Conservation (phyloP, 2,113 vertebrate species). For the Acrocephalus arundinaceus region DNA sequence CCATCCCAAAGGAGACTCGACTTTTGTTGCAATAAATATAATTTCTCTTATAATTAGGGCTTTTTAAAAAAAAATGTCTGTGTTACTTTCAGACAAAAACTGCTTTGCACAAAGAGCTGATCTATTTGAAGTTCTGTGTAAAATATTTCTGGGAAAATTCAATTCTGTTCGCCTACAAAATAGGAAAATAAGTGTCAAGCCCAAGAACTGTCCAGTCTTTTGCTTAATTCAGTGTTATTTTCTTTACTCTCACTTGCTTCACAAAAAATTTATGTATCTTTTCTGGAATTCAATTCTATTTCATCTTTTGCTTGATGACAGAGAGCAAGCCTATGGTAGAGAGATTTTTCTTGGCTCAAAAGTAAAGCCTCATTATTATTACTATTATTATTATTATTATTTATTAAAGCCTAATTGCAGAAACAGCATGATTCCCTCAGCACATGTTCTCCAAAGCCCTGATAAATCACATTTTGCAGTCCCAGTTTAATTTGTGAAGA, state of each 20-base stretch:
- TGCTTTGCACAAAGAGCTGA: not conserved
- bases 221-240: not conserved
- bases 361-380: not conserved
- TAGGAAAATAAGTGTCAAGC: not conserved
- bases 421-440: not conserved
- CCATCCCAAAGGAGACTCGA: not conserved
- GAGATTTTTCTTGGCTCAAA: conserved; percentile 39
- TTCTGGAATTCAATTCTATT: not conserved
- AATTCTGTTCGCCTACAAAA: not conserved
- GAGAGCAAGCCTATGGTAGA: not conserved
- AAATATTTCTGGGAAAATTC: not conserved
- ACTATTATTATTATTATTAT: conserved; percentile 33
- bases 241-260: not conserved
- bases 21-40: not conserved
- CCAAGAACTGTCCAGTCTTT: not conserved
- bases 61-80: not conserved
- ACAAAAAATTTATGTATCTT: not conserved
- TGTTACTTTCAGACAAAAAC: not conserved
- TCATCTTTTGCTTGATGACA: conserved; percentile 4
- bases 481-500: not conserved
- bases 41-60: not conserved
- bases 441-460: not conserved
- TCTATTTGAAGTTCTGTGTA: not conserved
- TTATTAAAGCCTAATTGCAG: conserved; percentile 40
- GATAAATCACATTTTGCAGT: not conserved